phyloP scores from a whole-genome alignment of 2,888 invertebrate species.

The Epistrophella euchroma region DNA sequence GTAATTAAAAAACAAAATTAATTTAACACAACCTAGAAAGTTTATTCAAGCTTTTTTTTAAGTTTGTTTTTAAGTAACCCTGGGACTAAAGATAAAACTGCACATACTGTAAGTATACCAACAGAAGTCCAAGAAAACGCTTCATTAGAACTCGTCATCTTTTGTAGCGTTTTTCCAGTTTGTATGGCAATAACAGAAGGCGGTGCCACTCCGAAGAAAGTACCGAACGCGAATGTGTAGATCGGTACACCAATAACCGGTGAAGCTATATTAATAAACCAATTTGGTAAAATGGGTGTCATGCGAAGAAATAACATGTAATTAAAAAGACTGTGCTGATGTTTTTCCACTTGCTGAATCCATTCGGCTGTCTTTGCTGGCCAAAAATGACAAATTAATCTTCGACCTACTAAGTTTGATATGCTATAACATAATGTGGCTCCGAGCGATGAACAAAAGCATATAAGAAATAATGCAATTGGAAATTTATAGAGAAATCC shows the following conservation, averaged over 20 bases:
- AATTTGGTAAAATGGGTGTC: conserved; percentile 99
- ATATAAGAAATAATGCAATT: conserved; percentile 93
- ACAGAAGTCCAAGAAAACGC: conserved; percentile 96
- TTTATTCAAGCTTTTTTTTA: conserved; percentile 90
- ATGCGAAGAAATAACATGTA: conserved; percentile 98
- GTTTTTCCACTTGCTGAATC: conserved; percentile 93
- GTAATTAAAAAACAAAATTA: background rate
- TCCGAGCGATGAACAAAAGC: conserved; percentile 97
- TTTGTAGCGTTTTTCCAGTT: conserved; percentile 97
- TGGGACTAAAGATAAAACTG: conserved; percentile 93
- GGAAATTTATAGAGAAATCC: conserved; percentile 98
- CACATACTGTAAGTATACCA: conserved; percentile 90
- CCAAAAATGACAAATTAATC: conserved; percentile 93
- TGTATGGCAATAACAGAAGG: conserved; percentile 99
- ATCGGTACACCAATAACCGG: conserved; percentile 98
- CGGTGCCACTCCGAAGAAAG: conserved; percentile 98
- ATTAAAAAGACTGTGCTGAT: conserved; percentile 94
- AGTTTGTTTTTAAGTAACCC: conserved; percentile 93
- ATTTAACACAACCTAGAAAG: conserved; percentile 22
- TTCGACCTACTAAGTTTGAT: conserved; percentile 94
- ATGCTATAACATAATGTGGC: conserved; percentile 97
- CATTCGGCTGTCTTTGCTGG: conserved; percentile 94
- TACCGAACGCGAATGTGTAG: conserved; percentile 96
- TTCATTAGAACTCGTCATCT: conserved; percentile 94
- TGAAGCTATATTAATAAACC: conserved; percentile 94